Conservation (phyloP, 2,797 vertebrate genomes). For the Denticeps clupeoides region DNA sequence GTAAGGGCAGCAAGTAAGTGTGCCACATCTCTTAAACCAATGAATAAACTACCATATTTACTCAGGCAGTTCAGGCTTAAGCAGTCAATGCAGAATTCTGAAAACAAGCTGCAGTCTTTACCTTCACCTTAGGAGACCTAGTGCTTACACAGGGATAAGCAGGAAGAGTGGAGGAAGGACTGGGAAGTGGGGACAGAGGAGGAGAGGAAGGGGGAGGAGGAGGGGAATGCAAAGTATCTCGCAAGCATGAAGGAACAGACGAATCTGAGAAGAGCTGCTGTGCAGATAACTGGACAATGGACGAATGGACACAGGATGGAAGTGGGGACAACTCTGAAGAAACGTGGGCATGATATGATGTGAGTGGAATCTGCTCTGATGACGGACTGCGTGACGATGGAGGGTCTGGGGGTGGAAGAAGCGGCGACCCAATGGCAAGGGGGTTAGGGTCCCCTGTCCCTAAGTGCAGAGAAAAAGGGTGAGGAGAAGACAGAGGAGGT, state of each 20-base stretch:
- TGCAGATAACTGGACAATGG: too few species aligned
- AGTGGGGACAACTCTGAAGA: background rate
- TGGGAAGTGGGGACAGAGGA: slow-evolving; percentile 20
- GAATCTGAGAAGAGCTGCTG: too few species aligned
- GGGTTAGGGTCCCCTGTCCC: slow-evolving; percentile 10
- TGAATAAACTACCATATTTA: too few species aligned
- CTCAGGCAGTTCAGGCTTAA: too few species aligned
- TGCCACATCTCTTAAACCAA: too few species aligned
- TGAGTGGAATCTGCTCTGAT: background rate
- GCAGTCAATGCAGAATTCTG: too few species aligned
- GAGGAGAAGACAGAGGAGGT: slow-evolving; percentile 5
- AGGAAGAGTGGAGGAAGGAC: slow-evolving; percentile 35
- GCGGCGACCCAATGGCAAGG: background rate
- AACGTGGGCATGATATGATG: background rate
- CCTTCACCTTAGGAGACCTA: slow-evolving; percentile 74
- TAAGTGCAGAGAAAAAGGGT: slow-evolving; percentile 8
- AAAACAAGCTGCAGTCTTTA: slow-evolving; percentile 54
- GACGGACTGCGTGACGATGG: background rate
- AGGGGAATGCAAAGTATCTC: background rate
- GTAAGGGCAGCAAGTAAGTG: too few species aligned
- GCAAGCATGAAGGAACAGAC: background rate
- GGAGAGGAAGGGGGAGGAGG: background rate
- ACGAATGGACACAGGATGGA: too few species aligned
- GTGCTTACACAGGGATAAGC: slow-evolving; percentile 55
- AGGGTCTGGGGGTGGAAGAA: background rate